Conservation (phyloP, 2,797 vertebrate species). For the Acanthopagrus latus region DNA sequence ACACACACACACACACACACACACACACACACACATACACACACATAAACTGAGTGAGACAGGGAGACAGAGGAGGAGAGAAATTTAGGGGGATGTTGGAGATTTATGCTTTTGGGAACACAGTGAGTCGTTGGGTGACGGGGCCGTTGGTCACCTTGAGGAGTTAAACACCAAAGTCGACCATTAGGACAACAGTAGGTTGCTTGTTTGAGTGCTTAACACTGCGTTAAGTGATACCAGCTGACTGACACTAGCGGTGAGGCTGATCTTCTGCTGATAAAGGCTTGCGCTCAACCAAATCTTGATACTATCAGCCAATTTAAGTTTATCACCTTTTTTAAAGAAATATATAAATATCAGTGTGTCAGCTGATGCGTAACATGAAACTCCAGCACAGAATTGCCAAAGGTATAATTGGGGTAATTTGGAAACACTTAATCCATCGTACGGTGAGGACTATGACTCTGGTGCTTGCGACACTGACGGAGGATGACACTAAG, state of each 20-base stretch:
- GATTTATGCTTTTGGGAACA: constrained; percentile 22
- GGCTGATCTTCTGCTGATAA: not conserved
- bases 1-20: constrained; percentile 12
- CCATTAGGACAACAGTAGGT: not conserved
- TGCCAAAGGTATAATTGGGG: not conserved
- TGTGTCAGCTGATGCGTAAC: not conserved
- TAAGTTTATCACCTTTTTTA: not conserved
- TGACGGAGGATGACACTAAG: not conserved
- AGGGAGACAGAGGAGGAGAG: constrained; percentile 30
- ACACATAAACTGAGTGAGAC: constrained; percentile 36
- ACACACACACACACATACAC: not conserved
- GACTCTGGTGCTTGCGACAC: not conserved
- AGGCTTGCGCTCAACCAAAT: not conserved
- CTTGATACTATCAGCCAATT: not conserved
- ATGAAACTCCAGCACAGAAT: not conserved
- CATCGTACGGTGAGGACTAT: not conserved
- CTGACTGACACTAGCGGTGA: not conserved
- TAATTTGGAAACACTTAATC: not conserved
- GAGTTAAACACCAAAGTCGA: not conserved
- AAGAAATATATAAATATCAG: not conserved
- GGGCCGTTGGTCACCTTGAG: constrained; percentile 22
- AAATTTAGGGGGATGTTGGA: constrained; percentile 7
- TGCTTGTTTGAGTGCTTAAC: constrained; percentile 1
- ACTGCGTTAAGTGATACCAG: not conserved
- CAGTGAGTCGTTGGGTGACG: constrained; percentile 17